Conservation (phyloP, 1,140 invertebrate genomes). For the Helicorthomorpha holstii region DNA sequence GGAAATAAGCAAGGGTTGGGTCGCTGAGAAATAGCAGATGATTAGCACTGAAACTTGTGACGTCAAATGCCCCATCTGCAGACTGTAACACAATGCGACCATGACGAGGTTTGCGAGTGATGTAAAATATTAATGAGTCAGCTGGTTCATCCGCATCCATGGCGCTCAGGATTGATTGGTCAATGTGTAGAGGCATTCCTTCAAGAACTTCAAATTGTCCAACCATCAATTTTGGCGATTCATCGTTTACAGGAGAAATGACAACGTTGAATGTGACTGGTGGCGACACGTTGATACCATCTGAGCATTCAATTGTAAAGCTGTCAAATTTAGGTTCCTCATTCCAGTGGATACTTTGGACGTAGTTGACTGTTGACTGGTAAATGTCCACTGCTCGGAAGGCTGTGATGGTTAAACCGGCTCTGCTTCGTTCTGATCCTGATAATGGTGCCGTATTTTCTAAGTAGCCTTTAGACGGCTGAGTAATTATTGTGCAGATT, state of each 20-base stretch:
- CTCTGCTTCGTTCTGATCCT: conserved; percentile 22
- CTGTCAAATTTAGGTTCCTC: conserved; percentile 24
- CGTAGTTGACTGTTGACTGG: conserved; percentile 23
- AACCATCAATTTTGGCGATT: conserved; percentile 24
- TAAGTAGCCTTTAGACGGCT: conserved; percentile 25
- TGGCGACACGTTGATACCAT: conserved; percentile 23
- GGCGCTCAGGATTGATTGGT: conserved; percentile 26
- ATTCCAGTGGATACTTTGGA: conserved; percentile 27
- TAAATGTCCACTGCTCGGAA: conserved; percentile 22
- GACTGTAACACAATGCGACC: conserved; percentile 22
- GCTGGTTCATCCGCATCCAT: conserved; percentile 25
- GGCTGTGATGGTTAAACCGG: conserved; percentile 23
- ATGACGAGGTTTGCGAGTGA: conserved; percentile 22
- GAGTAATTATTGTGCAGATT: conserved; percentile 22
- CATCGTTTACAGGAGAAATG: conserved; percentile 28
- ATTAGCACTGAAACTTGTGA: conserved; percentile 17
- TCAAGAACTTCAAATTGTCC: conserved; percentile 27
- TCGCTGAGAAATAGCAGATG: conserved; percentile 18
- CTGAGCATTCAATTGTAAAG: conserved; percentile 24
- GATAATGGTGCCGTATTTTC: conserved; percentile 23
- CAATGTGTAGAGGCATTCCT: conserved; percentile 26
- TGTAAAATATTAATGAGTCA: conserved; percentile 21
- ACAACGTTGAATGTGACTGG: conserved; percentile 17
- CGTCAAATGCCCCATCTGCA: conserved; percentile 16
- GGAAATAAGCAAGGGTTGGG: conserved; percentile 27